phyloP scores from a whole-genome alignment of 2,888 invertebrate species.

The Mactromeris polynyma region DNA sequence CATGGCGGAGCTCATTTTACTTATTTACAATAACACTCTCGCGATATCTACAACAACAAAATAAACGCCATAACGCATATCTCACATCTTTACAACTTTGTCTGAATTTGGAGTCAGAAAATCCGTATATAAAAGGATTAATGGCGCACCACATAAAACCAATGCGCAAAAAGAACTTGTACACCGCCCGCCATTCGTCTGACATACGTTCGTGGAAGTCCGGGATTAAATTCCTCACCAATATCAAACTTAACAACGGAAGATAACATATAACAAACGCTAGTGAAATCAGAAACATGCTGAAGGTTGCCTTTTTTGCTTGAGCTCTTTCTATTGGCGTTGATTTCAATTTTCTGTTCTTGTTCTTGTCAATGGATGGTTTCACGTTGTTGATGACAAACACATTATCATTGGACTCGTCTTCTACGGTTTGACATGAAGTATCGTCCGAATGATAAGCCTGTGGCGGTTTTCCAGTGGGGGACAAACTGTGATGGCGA shows the following conservation, averaged over 20 bases:
- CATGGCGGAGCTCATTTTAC: too few species aligned
- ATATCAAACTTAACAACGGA: conserved; percentile 62
- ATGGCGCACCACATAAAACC: conserved; percentile 71
- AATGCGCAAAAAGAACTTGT: conserved; percentile 70
- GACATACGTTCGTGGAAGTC: conserved; percentile 58
- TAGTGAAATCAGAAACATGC: conserved; percentile 69
- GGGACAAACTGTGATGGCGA: conserved; percentile 44
- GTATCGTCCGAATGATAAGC: not conserved
- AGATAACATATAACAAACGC: conserved; percentile 68
- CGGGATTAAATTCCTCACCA: conserved; percentile 44
- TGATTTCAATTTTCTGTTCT: conserved; percentile 5
- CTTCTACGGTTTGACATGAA: not conserved
- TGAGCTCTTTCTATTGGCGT: conserved; percentile 26
- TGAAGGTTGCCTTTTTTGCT: conserved; percentile 67
- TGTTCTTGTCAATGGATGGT: too few species aligned
- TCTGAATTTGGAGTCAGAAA: conserved; percentile 69
- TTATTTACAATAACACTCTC: not conserved
- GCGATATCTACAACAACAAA: not conserved
- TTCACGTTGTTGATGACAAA: too few species aligned
- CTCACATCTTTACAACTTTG: conserved; percentile 30
- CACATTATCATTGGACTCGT: too few species aligned
- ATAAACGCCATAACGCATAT: not conserved
- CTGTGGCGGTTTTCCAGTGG: not conserved
- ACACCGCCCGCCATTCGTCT: conserved; percentile 47
- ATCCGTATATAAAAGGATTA: conserved; percentile 76